Base-by-base conservation (phyloP, 1,140 invertebrate species). In the Pachypeltis micranthus region DNA sequence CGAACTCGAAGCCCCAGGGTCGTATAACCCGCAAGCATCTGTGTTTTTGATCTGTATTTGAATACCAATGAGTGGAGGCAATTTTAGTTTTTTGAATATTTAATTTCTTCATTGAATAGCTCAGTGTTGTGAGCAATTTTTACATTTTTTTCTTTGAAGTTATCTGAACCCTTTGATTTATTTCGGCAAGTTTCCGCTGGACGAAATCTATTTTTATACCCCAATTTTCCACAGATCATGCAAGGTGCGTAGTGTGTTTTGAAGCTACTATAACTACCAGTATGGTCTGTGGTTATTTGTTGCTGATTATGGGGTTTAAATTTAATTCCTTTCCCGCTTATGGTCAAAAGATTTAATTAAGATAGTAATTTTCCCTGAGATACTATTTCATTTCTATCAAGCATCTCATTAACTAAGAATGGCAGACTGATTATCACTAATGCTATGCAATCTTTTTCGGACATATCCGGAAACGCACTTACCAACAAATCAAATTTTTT, bases 341-440 rank as follows among this genome's bases (percentile, higher is more conserved):
- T 21, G 21, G 47, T 51, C 47, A 51, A 51, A 10, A 51, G 12
- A 21, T 51, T 51, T 21, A 51, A 51, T 51, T 51, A 16, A 10
- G 47, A 51, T 51, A 51, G 19, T 51, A 51, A 51, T 21, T 21
- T 51, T 21, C 21, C 47, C 47, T 51, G 47, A 10, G 47, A 16
- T 10, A 10, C 23, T 14, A 51, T 51, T 21, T 51, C 47, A 51
- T 51, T 21, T 21, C 47, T 51, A 51, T 51, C 47, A 4, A 51
- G 47, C 47, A 16, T 51, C 47, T 51, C 47, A 21, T 51, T 51
- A 51, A 51, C 47, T 51, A 21, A 51, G 47, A 21, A 21, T 21
- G 47, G 47, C 47, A 51, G 47, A 51, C 21, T 21, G 19, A 51
- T 51, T 51, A 51, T 51, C 47, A 51, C 47, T 51, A 51, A 51